Base-by-base conservation (phyloP, 2,888 invertebrate genomes). In the Drosophila percnosoma region DNA sequence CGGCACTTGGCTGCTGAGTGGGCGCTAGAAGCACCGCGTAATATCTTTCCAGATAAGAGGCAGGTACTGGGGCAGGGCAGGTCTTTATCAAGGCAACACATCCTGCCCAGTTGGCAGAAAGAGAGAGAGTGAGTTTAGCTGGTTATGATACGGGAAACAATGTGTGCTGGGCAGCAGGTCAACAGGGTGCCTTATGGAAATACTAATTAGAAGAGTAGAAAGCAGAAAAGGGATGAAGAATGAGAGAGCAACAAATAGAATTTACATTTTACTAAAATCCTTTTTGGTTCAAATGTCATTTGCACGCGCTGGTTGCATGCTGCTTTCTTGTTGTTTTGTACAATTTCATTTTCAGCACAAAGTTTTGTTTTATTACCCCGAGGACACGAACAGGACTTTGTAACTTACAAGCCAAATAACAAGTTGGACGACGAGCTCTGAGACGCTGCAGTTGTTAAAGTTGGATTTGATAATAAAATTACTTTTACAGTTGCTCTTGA, bases 371-470 rank as follows among this genome's bases (percentile, higher is more conserved):
- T 86, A 86, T 86, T 86, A 86, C 85, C 85, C 85, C 68, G 84
- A 87, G 85, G 89, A 89, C 87, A 85, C 87, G 87, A 84, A 89
- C 84, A 89, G 87, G 85, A 86, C 85, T 86, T 86, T 86, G 85
- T 86, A 86, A 86, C 84, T 89, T 86, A 89, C 85, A 86, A 89
- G 85, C 87, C 89, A 89, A 89, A 85, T 89, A 89, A 86, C 89
- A 89, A 89, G 85, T 86, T 84, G 77, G 82, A 68, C 76, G 55
- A 55, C 45, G 74, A 61, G 53, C 54, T 52, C 64, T 45, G 72
- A 55, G 66, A 61, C 64, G 45, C 63, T 75, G 69, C 87, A 89
- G 85, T 89, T 86, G 89, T 89, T 89, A 87, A 86, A 86, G 73
- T 86, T 89, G 87, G 87, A 86, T 86, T 86, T 86, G 89, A 86